phyloP scores from a whole-genome alignment of 2,888 invertebrate species.

The Piscicola geometra region DNA sequence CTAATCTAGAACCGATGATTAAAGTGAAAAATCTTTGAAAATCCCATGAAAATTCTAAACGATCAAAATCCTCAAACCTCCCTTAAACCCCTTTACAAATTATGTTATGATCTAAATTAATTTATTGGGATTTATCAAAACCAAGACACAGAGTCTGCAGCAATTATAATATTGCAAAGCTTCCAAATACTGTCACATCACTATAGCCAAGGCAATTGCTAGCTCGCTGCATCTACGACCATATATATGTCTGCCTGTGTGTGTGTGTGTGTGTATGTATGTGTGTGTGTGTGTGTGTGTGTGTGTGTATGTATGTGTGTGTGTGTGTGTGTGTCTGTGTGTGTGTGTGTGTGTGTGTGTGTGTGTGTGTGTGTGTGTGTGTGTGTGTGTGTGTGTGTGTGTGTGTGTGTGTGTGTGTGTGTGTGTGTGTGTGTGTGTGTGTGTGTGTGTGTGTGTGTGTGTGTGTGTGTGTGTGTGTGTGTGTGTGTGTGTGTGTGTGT shows the following conservation, averaged over 20 bases:
- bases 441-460: constrained; percentile 19
- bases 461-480: constrained; percentile 24
- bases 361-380: constrained; percentile 19
- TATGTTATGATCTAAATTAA: too few species aligned
- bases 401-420: constrained; percentile 16
- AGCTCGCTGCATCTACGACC: too few species aligned
- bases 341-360: constrained; percentile 18
- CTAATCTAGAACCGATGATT: too few species aligned
- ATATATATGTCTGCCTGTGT: neutral
- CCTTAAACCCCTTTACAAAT: too few species aligned
- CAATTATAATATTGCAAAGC: too few species aligned
- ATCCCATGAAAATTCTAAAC: too few species aligned
- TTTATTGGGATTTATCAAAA: too few species aligned
- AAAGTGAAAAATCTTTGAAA: too few species aligned
- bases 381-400: constrained; percentile 19
- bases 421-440: constrained; percentile 19
- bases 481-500: constrained; percentile 22
- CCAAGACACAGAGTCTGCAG: too few species aligned
- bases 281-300: neutral
- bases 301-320: constrained; percentile 10
- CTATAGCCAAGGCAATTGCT: too few species aligned
- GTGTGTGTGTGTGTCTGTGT: constrained; percentile 12
- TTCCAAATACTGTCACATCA: too few species aligned
- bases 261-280: neutral
- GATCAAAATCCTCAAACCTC: too few species aligned